phyloP scores from a whole-genome alignment of 2,888 invertebrate genomes.

The Pilophorus perplexus region DNA sequence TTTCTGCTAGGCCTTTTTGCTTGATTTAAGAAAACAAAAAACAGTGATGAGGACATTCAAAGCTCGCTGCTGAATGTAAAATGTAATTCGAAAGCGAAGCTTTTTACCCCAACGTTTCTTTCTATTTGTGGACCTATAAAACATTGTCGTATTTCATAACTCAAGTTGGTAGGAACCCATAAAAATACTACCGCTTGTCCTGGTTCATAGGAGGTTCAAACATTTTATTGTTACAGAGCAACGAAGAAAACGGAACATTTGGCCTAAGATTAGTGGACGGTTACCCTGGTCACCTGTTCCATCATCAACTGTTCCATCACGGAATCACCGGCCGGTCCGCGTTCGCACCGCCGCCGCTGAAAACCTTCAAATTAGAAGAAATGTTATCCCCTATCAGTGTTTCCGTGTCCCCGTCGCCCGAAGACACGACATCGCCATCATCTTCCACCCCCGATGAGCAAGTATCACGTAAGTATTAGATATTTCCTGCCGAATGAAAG shows the following conservation, averaged over 20 bases:
- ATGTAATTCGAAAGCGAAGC: no score
- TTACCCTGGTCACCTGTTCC: conserved; percentile 59
- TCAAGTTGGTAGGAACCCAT: no score
- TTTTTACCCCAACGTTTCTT: no score
- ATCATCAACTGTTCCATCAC: conserved; percentile 68
- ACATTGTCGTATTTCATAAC: no score
- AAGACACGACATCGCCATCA: conserved; percentile 39
- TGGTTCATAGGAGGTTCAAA: no score
- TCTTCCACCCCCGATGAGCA: conserved; percentile 40
- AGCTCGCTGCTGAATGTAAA: no score
- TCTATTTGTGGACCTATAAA: no score
- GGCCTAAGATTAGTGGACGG: conserved; percentile 43
- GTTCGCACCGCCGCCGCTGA: conserved; percentile 63
- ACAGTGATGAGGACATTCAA: no score
- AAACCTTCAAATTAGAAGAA: conserved; percentile 60
- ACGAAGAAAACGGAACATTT: conserved; percentile 36
- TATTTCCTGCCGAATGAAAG: not conserved
- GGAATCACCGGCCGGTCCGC: conserved; percentile 66
- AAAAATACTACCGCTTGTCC: no score
- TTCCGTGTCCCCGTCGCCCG: conserved; percentile 44
- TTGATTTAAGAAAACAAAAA: no score
- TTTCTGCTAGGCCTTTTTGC: no score
- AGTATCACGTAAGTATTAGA: conserved; percentile 23
- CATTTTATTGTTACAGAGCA: conserved; percentile 38
- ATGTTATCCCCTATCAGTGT: conserved; percentile 45